Percentiles rank a stretch among this genome's conserved stretches.
Evolutionary conservation across 1,140 invertebrate genomes (phyloP).

Genomic region (Gonioctena quinquepunctata): DNA sequence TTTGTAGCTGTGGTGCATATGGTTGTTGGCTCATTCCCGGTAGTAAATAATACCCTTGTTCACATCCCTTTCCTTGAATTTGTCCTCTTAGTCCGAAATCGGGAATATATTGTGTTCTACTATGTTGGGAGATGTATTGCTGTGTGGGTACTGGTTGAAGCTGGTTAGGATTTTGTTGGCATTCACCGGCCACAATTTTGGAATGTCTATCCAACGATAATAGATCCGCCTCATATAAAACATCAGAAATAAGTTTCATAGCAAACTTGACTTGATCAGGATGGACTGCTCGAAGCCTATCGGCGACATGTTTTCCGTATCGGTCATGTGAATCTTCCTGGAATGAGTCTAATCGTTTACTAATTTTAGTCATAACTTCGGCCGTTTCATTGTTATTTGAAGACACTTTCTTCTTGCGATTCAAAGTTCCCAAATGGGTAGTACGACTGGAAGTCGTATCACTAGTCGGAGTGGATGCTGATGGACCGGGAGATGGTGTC

Average conservation of each 20-base stretch:
- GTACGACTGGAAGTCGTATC: no score
- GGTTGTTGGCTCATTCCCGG: no score
- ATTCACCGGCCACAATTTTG: not conserved
- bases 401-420: not conserved
- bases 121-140: no score
- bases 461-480: no score
- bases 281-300: not conserved
- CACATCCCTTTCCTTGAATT: not conserved
- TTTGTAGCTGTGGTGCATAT: no score
- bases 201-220: not conserved
- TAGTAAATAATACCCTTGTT: no score
- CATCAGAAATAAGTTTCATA: slow-evolving; percentile 1
- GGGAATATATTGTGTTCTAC: no score
- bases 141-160: no score
- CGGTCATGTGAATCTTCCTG: not conserved
- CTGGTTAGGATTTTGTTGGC: no score
- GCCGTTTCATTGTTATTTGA: not conserved
- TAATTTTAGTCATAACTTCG: not conserved
- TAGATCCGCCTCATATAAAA: not conserved
- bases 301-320: not conserved
- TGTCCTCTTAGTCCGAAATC: not conserved
- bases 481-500: no score
- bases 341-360: not conserved
- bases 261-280: not conserved
- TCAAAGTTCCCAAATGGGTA: no score